phyloP scores from a whole-genome alignment of 1,140 invertebrate species.

The Zaprionus camerounensis region DNA sequence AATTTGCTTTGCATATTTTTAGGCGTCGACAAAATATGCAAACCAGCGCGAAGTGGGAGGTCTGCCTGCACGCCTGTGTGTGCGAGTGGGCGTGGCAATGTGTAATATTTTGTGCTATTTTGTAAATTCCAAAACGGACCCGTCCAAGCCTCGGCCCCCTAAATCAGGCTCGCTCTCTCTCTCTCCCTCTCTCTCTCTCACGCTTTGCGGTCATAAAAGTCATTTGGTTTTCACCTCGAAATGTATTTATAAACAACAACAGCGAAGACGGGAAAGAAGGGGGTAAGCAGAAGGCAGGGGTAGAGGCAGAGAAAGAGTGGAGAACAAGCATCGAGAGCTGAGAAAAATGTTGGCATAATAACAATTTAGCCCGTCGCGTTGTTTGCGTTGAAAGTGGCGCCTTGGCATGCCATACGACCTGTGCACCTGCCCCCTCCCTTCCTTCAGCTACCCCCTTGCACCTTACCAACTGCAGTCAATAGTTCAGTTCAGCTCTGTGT shows the following conservation, averaged over 20 bases:
- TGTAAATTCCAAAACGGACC: constrained; percentile 43
- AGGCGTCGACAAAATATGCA: constrained; percentile 62
- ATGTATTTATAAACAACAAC: constrained; percentile 56
- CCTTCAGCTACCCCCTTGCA: background rate
- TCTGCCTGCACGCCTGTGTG: background rate
- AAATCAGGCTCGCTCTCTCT: constrained; percentile 12
- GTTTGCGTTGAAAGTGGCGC: constrained; percentile 37
- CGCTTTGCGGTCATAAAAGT: constrained; percentile 52
- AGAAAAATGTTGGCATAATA: constrained; percentile 51
- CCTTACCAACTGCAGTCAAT: background rate
- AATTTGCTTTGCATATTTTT: constrained; percentile 59
- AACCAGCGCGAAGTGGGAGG: constrained; percentile 29
- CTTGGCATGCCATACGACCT: constrained; percentile 35
- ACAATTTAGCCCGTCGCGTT: constrained; percentile 41
- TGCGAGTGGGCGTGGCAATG: constrained; percentile 37
- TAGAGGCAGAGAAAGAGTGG: background rate
- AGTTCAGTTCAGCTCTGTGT: background rate
- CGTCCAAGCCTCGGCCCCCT: background rate
- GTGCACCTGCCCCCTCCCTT: background rate
- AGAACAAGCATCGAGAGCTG: constrained; percentile 20
- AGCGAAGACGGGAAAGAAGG: background rate
- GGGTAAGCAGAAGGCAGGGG: background rate
- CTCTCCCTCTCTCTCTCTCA: constrained; percentile 15
- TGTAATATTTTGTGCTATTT: constrained; percentile 55
- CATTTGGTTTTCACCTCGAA: constrained; percentile 64